These are phyloP conservation scores for Crotalus horridus DNA, from an alignment of 2,113 vertebrate species.

Conservation along the genomic window DNA sequence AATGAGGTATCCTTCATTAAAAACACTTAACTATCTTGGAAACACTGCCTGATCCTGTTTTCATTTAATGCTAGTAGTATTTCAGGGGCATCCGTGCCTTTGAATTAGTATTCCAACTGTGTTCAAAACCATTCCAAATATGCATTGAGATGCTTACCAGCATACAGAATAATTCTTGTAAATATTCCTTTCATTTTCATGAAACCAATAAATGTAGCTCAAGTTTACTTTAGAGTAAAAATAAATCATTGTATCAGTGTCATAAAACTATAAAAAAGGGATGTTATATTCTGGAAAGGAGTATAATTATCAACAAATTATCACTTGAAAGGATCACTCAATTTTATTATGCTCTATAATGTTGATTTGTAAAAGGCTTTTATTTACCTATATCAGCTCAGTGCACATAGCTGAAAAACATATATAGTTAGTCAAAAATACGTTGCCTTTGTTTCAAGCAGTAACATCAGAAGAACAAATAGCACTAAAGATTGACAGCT, in stretches of 20 bases:
- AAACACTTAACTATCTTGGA: neutral
- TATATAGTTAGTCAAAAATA: neutral
- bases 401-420: neutral
- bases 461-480: neutral
- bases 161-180: neutral
- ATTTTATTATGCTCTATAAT: neutral
- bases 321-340: neutral
- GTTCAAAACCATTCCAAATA: neutral
- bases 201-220: neutral
- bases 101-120: neutral
- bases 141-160: neutral
- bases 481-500: neutral
- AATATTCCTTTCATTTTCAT: neutral
- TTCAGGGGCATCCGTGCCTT: neutral
- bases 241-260: neutral
- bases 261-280: neutral
- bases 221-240: neutral
- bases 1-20: neutral
- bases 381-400: neutral
- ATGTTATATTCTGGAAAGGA: neutral
- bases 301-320: neutral
- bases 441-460: neutral
- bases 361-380: neutral
- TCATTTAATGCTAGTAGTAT: neutral
- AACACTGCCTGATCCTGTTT: neutral